phyloP scores from a whole-genome alignment of 2,113 vertebrate genomes.

The Callochromis pleurospilus region DNA sequence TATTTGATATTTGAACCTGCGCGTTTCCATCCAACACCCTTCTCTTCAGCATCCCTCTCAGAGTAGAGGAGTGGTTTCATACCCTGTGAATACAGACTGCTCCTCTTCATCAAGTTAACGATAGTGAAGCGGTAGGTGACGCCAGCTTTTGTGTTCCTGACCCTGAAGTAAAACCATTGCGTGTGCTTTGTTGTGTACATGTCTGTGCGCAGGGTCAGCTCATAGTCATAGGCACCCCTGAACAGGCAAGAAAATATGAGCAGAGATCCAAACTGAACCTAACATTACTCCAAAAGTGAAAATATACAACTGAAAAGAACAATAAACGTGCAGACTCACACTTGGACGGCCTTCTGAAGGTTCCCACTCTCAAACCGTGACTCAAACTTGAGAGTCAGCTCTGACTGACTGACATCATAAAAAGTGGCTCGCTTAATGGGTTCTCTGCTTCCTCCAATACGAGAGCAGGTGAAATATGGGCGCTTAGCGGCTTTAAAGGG shows the following conservation, averaged over 20 bases:
- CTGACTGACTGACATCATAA: slow-evolving; percentile 31
- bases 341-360: slow-evolving; percentile 82
- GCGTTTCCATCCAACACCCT: slow-evolving; percentile 77
- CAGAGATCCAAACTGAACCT: background rate
- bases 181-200: slow-evolving; percentile 88
- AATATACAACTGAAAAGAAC: background rate
- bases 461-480: slow-evolving; percentile 75
- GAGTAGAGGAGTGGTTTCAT: slow-evolving; percentile 88
- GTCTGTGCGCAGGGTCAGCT: slow-evolving; percentile 82
- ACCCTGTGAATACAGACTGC: slow-evolving; percentile 81
- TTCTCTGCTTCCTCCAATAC: slow-evolving; percentile 71
- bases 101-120: slow-evolving; percentile 84
- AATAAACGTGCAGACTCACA: slow-evolving; percentile 70
- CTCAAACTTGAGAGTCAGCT: slow-evolving; percentile 80
- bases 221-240: slow-evolving; percentile 81
- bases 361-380: slow-evolving; percentile 94
- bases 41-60: slow-evolving; percentile 67
- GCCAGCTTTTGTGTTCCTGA: slow-evolving; percentile 80
- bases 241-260: background rate
- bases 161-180: slow-evolving; percentile 94
- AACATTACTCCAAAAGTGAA: background rate
- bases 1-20: slow-evolving; percentile 75
- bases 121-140: slow-evolving; percentile 86
- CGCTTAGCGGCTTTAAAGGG: slow-evolving; percentile 52
- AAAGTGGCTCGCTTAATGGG: slow-evolving; percentile 37